Percentiles rank a stretch among this genome's conserved stretches.
Evolutionary conservation across 2,113 vertebrate species (phyloP).

Genomic region (Macquaria ambigua): DNA sequence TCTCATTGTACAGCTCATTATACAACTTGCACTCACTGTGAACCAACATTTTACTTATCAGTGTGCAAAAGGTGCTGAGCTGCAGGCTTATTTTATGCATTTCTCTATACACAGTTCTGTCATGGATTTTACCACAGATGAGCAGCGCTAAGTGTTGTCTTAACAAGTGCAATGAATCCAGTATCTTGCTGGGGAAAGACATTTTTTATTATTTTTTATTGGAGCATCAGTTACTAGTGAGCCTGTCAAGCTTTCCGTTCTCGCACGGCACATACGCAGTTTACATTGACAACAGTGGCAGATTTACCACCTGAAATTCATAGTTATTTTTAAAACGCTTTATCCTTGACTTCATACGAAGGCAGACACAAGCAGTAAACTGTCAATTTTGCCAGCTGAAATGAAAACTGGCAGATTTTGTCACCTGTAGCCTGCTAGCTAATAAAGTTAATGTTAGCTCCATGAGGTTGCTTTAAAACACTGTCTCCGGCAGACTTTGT

Average conservation of each 20-base stretch:
- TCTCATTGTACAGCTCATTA: neutral
- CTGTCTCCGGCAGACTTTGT: neutral
- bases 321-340: neutral
- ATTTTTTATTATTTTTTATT: neutral
- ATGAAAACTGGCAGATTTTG: neutral
- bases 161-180: neutral
- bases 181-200: neutral
- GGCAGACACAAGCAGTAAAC: no score
- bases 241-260: neutral
- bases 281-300: neutral
- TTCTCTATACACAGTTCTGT: neutral
- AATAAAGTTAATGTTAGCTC: neutral
- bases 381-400: neutral
- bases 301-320: neutral
- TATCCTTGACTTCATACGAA: neutral
- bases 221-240: neutral
- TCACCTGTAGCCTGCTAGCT: neutral
- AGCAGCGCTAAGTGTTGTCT: neutral
- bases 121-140: neutral
- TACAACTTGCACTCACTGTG: neutral
- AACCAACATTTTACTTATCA: conserved; percentile 7
- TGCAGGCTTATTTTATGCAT: conserved; percentile 1
- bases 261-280: neutral
- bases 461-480: neutral
- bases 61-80: neutral